These are phyloP conservation scores for Branchellion lobata DNA, from an alignment of 2,888 invertebrate species.

Conservation along the genomic window DNA sequence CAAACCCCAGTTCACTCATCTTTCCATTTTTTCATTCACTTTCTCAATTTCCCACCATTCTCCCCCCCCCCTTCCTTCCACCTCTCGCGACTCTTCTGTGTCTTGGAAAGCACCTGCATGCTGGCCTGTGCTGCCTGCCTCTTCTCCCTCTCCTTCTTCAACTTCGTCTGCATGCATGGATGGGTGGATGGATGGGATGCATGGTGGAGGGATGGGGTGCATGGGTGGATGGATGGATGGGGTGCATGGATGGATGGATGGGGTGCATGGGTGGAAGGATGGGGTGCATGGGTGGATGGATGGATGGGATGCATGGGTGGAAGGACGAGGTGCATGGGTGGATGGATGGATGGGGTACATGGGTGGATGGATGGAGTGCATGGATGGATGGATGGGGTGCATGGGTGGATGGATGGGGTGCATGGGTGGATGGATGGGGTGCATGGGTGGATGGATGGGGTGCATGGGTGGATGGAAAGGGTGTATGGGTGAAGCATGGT, in stretches of 20 bases:
- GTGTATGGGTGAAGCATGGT: background rate
- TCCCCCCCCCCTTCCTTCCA: slow-evolving; percentile 48
- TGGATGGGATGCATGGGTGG: background rate
- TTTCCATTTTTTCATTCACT: too few relatives aligned
- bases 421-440: too few relatives aligned
- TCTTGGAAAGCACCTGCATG: slow-evolving; percentile 81
- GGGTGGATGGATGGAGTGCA: too few relatives aligned
- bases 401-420: too few relatives aligned
- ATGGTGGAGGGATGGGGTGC: too few relatives aligned
- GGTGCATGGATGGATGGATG: too few relatives aligned
- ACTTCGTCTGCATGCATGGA: slow-evolving; percentile 61
- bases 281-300: background rate
- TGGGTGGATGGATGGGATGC: background rate
- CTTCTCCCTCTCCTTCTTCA: slow-evolving; percentile 73
- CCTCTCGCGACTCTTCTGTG: slow-evolving; percentile 70
- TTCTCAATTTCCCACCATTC: too few relatives aligned
- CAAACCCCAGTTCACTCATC: too few relatives aligned
- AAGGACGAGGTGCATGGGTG: background rate
- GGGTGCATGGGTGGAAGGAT: background rate
- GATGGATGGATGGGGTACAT: too few relatives aligned
- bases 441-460: too few relatives aligned
- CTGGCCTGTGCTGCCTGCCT: slow-evolving; percentile 68
- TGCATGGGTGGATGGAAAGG: background rate
- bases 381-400: background rate
- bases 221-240: too few relatives aligned